Conservation (phyloP, 2,888 invertebrate genomes). For the Tenthredo distinguenda region DNA sequence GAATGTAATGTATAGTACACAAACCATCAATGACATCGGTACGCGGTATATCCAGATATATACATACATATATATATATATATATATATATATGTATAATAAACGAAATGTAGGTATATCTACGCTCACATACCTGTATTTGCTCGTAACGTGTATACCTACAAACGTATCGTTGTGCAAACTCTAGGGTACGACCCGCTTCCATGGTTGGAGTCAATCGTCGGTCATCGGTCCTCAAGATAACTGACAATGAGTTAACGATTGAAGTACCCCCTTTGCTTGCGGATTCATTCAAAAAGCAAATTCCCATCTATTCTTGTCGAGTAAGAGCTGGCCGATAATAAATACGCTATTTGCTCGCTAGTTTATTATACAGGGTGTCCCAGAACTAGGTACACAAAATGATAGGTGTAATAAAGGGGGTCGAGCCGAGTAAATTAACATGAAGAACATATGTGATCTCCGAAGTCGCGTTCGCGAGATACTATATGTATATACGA, state of each 20-base stretch:
- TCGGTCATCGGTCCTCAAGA: conserved; percentile 4
- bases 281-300: background rate
- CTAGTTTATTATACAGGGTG: too few species aligned
- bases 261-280: background rate
- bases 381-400: too few species aligned
- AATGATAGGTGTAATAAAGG: too few species aligned
- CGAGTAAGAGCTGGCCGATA: background rate
- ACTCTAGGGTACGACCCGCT: background rate
- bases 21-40: too few species aligned
- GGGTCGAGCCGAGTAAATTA: too few species aligned
- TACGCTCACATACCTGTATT: background rate
- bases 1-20: too few species aligned
- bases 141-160: background rate
- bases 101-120: background rate
- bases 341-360: background rate
- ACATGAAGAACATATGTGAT: too few species aligned
- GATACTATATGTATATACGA: too few species aligned
- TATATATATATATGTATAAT: too few species aligned
- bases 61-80: too few species aligned
- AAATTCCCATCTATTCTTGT: background rate
- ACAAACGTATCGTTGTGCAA: conserved; percentile 1
- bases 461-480: too few species aligned
- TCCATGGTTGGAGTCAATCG: background rate
- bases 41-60: too few species aligned
- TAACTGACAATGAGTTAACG: background rate